These are phyloP conservation scores for Carcinoscorpius rotundicauda DNA, from an alignment of 1,140 invertebrate genomes.

Conservation along the genomic window DNA sequence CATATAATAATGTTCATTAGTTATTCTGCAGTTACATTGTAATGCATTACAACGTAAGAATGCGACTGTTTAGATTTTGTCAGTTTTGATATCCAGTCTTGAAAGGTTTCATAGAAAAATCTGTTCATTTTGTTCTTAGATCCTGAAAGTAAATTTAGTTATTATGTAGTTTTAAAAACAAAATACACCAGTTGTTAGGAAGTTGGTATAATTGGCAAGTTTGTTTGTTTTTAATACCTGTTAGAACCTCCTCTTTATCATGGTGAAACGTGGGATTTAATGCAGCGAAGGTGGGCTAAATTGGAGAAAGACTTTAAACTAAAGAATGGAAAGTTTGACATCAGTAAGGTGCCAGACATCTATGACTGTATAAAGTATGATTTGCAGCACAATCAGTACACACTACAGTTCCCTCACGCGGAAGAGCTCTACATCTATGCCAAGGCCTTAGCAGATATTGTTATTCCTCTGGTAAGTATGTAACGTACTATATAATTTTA, in stretches of 20 bases:
- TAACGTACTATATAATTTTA: not conserved
- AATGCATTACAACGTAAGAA: too few relatives aligned
- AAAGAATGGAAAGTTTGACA: constrained; percentile 83
- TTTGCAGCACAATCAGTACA: constrained; percentile 93
- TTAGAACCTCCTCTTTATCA: constrained; percentile 84
- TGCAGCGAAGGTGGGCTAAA: constrained; percentile 95
- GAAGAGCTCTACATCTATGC: constrained; percentile 91
- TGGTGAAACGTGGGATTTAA: constrained; percentile 97
- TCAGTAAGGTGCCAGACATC: constrained; percentile 98
- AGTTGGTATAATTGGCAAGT: too few relatives aligned
- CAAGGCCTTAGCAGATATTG: constrained; percentile 92
- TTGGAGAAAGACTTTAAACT: constrained; percentile 96
- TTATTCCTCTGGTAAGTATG: constrained; percentile 79
- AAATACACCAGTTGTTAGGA: too few relatives aligned
- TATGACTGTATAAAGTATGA: constrained; percentile 99
- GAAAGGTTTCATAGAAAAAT: too few relatives aligned
- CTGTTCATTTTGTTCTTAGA: too few relatives aligned
- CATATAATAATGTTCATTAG: too few relatives aligned
- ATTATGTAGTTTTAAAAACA: too few relatives aligned
- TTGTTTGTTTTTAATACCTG: constrained; percentile 19
- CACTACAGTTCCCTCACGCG: constrained; percentile 81
- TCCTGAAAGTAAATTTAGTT: too few relatives aligned
- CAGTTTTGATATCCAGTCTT: too few relatives aligned
- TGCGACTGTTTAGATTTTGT: too few relatives aligned
- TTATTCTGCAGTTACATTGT: too few relatives aligned